Conservation (phyloP, 2,797 vertebrate genomes). For the Micrastur ruficollis region DNA sequence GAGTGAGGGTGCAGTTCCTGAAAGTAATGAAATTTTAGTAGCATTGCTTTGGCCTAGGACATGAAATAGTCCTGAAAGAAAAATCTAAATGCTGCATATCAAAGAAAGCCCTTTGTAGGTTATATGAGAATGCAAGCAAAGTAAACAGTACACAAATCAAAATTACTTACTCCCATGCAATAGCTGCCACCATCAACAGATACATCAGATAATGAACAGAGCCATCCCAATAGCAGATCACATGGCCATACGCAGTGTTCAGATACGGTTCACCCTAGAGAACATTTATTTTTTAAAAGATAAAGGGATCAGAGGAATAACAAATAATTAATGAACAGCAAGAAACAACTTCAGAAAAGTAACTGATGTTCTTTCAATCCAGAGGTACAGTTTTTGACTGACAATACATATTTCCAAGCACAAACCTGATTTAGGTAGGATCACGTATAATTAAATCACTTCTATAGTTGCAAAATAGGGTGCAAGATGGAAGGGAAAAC, state of each 20-base stretch:
- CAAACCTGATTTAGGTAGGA: background rate
- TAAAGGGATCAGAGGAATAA: background rate
- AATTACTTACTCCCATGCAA: conserved; percentile 90
- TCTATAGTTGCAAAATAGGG: background rate
- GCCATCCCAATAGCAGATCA: conserved; percentile 95
- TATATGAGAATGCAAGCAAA: background rate
- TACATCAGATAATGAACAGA: conserved; percentile 94
- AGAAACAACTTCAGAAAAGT: background rate
- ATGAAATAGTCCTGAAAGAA: background rate
- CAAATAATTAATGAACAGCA: background rate
- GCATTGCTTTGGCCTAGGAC: background rate
- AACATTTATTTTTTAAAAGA: background rate
- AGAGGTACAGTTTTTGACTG: background rate
- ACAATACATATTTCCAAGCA: background rate
- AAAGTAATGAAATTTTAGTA: background rate
- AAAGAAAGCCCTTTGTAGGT: background rate
- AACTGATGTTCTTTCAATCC: background rate
- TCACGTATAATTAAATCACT: background rate
- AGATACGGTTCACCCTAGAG: conserved; percentile 81
- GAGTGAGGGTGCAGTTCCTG: background rate
- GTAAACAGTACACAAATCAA: background rate
- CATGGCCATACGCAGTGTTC: conserved; percentile 91
- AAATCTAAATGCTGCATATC: background rate
- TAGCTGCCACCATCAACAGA: conserved; percentile 91
- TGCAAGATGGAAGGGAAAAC: background rate